These are phyloP conservation scores for Catamblyrhynchus diadema DNA, from an alignment of 2,797 vertebrate genomes.

Conservation along the genomic window DNA sequence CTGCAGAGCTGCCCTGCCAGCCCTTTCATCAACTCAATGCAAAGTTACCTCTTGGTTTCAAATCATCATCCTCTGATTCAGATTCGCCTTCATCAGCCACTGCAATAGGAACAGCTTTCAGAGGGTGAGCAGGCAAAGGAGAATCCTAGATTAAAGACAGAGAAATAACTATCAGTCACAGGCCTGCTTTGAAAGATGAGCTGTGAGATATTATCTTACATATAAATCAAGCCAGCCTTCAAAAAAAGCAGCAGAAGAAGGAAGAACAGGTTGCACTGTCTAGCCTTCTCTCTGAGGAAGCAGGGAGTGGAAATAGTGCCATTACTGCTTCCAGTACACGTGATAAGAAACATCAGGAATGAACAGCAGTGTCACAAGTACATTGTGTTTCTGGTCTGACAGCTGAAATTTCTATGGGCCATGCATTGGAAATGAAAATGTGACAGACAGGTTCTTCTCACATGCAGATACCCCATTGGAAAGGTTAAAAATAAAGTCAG, in stretches of 20 bases:
- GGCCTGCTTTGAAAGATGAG: background rate
- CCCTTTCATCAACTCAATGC: background rate
- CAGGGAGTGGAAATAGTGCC: background rate
- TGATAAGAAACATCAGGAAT: background rate
- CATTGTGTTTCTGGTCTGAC: background rate
- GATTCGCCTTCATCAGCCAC: conserved; percentile 96
- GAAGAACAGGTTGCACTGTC: background rate
- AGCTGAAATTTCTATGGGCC: background rate
- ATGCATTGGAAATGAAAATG: background rate
- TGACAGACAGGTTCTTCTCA: background rate
- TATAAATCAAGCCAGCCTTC: background rate
- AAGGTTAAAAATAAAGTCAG: background rate
- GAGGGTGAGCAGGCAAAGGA: conserved; percentile 74
- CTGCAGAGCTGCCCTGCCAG: background rate
- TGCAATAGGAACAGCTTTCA: conserved; percentile 92
- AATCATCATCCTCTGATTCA: conserved; percentile 95
- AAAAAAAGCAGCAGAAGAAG: background rate
- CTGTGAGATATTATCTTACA: background rate
- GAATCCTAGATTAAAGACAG: conserved; percentile 76
- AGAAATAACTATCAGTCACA: background rate
- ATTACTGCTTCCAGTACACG: background rate
- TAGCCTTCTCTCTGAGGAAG: background rate
- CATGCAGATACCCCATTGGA: background rate
- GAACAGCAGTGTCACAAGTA: background rate
- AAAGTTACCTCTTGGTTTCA: conserved; percentile 91